phyloP scores from a whole-genome alignment of 2,888 invertebrate species.

The Alsophila aescularia region DNA sequence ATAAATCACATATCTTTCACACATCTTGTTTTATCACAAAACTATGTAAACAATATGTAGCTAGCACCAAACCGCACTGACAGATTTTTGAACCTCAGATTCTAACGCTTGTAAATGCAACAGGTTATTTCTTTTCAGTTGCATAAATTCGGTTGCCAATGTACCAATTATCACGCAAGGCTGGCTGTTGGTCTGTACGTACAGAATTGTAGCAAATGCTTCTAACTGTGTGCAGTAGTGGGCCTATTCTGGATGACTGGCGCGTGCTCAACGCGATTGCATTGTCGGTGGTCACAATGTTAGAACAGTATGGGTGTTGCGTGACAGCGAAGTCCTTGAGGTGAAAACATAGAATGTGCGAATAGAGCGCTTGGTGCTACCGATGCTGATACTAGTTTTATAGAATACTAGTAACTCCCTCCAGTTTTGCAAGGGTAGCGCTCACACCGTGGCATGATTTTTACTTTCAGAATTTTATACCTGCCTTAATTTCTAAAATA shows the following conservation, averaged over 20 bases:
- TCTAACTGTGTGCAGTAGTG: conserved; percentile 43
- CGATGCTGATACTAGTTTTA: too few species aligned
- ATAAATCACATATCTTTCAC: conserved; percentile 63
- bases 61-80: conserved; percentile 57
- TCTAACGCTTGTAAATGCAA: conserved; percentile 68
- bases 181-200: conserved; percentile 68
- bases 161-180: conserved; percentile 80
- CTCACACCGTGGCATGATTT: too few species aligned
- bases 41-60: conserved; percentile 36
- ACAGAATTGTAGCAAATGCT: conserved; percentile 59
- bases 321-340: neutral
- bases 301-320: conserved; percentile 30
- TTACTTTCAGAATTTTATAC: too few species aligned
- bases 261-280: conserved; percentile 37
- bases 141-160: conserved; percentile 74
- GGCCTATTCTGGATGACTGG: conserved; percentile 51
- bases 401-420: too few species aligned
- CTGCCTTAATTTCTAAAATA: too few species aligned
- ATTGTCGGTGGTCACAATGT: conserved; percentile 33
- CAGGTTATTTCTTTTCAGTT: conserved; percentile 77
- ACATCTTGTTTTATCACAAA: conserved; percentile 59
- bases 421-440: too few species aligned
- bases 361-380: too few species aligned
- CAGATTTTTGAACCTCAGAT: conserved; percentile 55
- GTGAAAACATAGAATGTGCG: too few species aligned